Conservation (phyloP, 2,113 vertebrate genomes). For the Gyps fulvus region DNA sequence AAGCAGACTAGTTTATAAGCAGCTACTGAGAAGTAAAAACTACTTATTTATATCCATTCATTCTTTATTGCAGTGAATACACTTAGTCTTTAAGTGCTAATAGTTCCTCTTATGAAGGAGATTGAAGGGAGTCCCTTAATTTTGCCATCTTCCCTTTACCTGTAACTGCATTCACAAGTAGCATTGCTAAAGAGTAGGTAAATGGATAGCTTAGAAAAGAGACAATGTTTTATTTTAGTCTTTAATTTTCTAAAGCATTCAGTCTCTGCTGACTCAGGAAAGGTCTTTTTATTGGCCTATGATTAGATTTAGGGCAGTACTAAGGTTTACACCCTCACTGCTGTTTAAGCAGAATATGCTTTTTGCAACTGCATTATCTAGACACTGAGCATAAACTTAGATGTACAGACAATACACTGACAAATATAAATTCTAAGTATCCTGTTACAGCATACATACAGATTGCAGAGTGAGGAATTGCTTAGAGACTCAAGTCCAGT, state of each 20-base stretch:
- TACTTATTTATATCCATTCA: not conserved
- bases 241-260: not conserved
- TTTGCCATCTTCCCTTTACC: not conserved
- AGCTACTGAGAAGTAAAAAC: not conserved
- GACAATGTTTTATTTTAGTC: not conserved
- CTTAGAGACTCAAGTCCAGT: not conserved
- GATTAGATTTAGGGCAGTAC: not conserved
- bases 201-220: not conserved
- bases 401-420: not conserved
- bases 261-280: not conserved
- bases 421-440: constrained; percentile 9
- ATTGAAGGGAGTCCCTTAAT: not conserved
- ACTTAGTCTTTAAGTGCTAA: not conserved
- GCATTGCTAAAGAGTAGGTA: not conserved
- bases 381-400: not conserved
- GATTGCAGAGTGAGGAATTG: not conserved
- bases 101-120: not conserved
- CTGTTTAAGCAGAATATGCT: not conserved
- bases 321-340: not conserved
- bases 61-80: not conserved
- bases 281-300: not conserved
- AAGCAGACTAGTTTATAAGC: not conserved
- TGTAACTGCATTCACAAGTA: not conserved
- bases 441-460: not conserved
- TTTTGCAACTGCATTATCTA: not conserved